phyloP scores from a whole-genome alignment of 2,888 invertebrate species.

The Aporophyla lueneburgensis region DNA sequence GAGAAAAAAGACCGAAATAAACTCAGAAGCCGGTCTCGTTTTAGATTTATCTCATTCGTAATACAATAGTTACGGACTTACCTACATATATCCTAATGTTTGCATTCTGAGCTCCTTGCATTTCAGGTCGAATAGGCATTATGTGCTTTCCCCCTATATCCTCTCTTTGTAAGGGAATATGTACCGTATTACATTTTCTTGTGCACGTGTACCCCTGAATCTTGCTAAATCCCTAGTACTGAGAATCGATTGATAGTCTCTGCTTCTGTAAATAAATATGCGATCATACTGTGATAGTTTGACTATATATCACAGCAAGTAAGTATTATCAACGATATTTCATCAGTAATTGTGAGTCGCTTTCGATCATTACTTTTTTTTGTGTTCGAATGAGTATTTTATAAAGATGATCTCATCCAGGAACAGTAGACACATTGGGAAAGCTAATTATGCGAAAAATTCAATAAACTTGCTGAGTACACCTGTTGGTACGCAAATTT shows the following conservation, averaged over 20 bases:
- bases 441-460: too few relatives aligned
- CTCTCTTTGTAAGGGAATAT: constrained; percentile 19
- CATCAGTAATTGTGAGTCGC: too few relatives aligned
- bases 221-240: constrained; percentile 2
- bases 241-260: background rate
- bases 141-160: background rate
- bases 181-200: background rate
- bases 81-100: background rate
- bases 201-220: background rate
- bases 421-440: too few relatives aligned
- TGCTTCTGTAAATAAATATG: background rate
- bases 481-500: too few relatives aligned
- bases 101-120: background rate
- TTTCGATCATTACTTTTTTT: too few relatives aligned
- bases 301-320: background rate
- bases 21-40: background rate
- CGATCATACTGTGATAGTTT: background rate
- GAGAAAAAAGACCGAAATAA: rapidly evolving
- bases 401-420: too few relatives aligned
- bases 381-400: too few relatives aligned
- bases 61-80: too few relatives aligned
- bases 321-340: too few relatives aligned
- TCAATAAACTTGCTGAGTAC: too few relatives aligned
- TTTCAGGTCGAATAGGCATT: constrained; percentile 11
- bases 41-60: background rate